Conservation (phyloP, 1,140 invertebrate species). For the Drosophila triauraria region DNA sequence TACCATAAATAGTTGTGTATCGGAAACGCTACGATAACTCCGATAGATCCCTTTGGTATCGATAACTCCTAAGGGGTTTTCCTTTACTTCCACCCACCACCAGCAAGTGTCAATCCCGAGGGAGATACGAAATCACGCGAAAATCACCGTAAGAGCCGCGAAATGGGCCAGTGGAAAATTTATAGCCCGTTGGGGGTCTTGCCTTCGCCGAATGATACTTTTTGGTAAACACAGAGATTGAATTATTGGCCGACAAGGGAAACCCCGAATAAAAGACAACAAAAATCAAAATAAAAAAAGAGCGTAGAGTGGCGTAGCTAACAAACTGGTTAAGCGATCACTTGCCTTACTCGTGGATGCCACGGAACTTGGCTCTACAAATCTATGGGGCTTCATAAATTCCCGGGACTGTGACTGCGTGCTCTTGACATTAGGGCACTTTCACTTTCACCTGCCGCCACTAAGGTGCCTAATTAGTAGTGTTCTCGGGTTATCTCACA, state of each 20-base stretch:
- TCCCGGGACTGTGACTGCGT: constrained; percentile 15
- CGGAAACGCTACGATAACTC: background rate
- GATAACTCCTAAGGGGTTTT: background rate
- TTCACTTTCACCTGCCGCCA: constrained; percentile 61
- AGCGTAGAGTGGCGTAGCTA: constrained; percentile 25
- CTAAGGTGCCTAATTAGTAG: constrained; percentile 20
- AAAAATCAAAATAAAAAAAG: constrained; percentile 1
- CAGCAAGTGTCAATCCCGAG: constrained; percentile 9
- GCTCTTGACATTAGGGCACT: constrained; percentile 58
- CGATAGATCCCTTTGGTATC: background rate
- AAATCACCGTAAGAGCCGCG: background rate
- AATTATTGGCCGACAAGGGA: constrained; percentile 40
- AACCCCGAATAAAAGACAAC: constrained; percentile 21
- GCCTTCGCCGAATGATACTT: constrained; percentile 26
- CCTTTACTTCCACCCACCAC: background rate
- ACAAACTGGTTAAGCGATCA: constrained; percentile 49
- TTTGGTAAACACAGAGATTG: constrained; percentile 46
- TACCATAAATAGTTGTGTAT: no score
- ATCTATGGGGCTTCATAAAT: constrained; percentile 20
- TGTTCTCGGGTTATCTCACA: background rate
- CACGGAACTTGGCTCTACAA: constrained; percentile 16
- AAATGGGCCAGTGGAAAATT: constrained; percentile 64
- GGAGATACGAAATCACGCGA: constrained; percentile 5
- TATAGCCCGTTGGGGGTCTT: constrained; percentile 32
- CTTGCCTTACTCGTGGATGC: constrained; percentile 49